Evolutionary conservation across 1,140 invertebrate species (phyloP).

Genomic region (Tribolium castaneum): DNA sequence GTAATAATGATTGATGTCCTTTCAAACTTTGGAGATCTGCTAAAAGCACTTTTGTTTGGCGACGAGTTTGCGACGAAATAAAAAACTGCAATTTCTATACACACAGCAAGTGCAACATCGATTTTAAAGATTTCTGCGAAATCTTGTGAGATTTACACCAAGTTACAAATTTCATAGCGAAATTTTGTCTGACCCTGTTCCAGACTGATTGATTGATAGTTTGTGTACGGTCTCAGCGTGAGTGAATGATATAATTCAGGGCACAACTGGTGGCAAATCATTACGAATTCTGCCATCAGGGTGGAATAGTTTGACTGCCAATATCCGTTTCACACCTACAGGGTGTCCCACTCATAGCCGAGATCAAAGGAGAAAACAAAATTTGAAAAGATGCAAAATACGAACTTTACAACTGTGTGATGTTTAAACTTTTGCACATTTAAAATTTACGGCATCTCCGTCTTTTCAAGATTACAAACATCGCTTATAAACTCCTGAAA

Average conservation of each 20-base stretch:
- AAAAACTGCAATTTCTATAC: constrained; percentile 4
- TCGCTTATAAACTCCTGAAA: constrained; percentile 10
- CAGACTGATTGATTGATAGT: not conserved
- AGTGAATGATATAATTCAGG: not conserved
- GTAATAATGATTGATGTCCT: constrained; percentile 30
- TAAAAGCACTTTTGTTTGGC: constrained; percentile 27
- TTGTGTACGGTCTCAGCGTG: not conserved
- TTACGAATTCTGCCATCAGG: not conserved
- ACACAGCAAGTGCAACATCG: not conserved
- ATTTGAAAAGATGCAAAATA: too few relatives aligned
- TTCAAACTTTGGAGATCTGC: constrained; percentile 13
- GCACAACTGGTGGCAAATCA: not conserved
- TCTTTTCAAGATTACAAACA: constrained; percentile 17
- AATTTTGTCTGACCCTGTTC: not conserved
- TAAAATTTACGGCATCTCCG: not conserved
- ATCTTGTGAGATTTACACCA: not conserved
- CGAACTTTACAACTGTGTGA: not conserved
- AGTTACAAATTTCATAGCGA: not conserved
- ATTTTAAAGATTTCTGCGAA: not conserved
- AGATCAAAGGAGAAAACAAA: too few relatives aligned
- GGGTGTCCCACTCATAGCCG: too few relatives aligned
- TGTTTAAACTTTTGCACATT: constrained; percentile 16
- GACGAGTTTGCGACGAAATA: constrained; percentile 3
- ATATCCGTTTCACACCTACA: too few relatives aligned
- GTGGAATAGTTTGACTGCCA: not conserved